A percentile compares a stretch with the other conserved stretches of the same genome.
Conservation (phyloP, 2,797 vertebrate genomes). For the Sebastes aleutianus region DNA sequence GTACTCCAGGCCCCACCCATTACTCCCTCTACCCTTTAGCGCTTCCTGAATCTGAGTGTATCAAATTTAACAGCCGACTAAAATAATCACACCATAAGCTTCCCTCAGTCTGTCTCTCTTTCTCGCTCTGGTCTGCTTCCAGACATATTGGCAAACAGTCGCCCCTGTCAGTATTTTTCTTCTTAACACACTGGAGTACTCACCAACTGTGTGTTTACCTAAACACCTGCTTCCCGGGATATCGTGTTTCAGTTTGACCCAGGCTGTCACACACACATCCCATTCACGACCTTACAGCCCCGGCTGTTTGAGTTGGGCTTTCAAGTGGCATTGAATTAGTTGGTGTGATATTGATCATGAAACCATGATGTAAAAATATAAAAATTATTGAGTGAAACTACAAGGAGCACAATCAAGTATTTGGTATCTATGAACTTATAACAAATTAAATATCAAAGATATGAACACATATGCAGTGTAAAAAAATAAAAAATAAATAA, state of each 20-base stretch:
- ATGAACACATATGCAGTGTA: too few relatives aligned
- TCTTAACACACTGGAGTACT: conserved; percentile 54
- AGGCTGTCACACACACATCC: conserved; percentile 29
- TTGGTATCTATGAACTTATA: too few relatives aligned
- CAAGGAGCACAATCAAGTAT: too few relatives aligned
- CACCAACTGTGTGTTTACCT: conserved; percentile 58
- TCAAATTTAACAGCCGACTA: conserved; percentile 74
- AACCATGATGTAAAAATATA: background rate
- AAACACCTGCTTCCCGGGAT: conserved; percentile 58
- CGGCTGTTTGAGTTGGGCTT: background rate
- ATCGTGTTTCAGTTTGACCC: conserved; percentile 49
- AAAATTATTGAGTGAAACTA: background rate
- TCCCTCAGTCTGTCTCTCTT: conserved; percentile 19
- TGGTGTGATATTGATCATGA: background rate
- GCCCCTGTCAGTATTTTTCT: conserved; percentile 54
- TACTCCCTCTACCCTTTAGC: conserved; percentile 49
- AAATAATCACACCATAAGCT: conserved; percentile 69
- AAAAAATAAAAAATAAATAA: too few relatives aligned
- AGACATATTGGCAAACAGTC: conserved; percentile 52
- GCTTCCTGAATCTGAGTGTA: conserved; percentile 63
- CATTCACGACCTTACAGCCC: conserved; percentile 14
- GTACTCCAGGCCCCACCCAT: conserved; percentile 21
- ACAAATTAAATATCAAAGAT: too few relatives aligned
- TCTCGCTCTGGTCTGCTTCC: conserved; percentile 49
- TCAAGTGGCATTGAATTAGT: background rate